phyloP scores from a whole-genome alignment of 2,888 invertebrate genomes.

The Drosophila koepferae region DNA sequence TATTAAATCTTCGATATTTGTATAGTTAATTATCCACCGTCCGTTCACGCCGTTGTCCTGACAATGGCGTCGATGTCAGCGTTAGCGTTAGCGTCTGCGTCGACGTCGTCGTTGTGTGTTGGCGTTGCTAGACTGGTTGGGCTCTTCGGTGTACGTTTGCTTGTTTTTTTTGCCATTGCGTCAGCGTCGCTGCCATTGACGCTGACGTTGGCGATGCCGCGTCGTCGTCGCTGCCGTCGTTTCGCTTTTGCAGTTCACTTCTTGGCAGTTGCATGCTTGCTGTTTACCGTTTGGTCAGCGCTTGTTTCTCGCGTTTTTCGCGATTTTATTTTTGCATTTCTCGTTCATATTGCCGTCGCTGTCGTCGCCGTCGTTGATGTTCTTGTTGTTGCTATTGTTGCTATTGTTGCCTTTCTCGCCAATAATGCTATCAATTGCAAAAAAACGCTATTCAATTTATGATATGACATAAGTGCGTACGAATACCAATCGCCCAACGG shows the following conservation, averaged over 20 bases:
- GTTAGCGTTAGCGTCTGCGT: slow-evolving; percentile 3
- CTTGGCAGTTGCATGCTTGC: slow-evolving; percentile 75
- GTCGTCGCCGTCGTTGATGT: slow-evolving; percentile 1
- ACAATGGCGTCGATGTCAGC: slow-evolving; percentile 29
- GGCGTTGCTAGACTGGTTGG: slow-evolving; percentile 50
- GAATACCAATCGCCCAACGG: slow-evolving; percentile 11
- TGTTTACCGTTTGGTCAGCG: slow-evolving; percentile 71
- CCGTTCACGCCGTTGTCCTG: slow-evolving; percentile 63
- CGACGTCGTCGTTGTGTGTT: slow-evolving; percentile 29
- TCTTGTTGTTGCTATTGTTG: slow-evolving; percentile 1
- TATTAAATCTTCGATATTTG: neutral
- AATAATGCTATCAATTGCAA: slow-evolving; percentile 39
- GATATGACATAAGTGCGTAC: slow-evolving; percentile 53
- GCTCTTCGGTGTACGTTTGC: slow-evolving; percentile 38
- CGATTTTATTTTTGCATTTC: slow-evolving; percentile 37
- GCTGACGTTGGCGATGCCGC: slow-evolving; percentile 13
- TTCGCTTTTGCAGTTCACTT: slow-evolving; percentile 65
- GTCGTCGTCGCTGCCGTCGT: slow-evolving; percentile 50
- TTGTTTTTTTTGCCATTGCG: slow-evolving; percentile 55
- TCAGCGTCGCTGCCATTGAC: slow-evolving; percentile 49
- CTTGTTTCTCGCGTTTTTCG: slow-evolving; percentile 46
- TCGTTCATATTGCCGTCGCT: slow-evolving; percentile 3
- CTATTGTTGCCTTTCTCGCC: neutral
- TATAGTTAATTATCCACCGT: slow-evolving; percentile 36
- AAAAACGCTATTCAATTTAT: slow-evolving; percentile 31